Evolutionary conservation across 2,888 invertebrate species (phyloP), one percentile per base, ranked within the genome.

Genomic region (Auanema freiburgensis): DNA sequence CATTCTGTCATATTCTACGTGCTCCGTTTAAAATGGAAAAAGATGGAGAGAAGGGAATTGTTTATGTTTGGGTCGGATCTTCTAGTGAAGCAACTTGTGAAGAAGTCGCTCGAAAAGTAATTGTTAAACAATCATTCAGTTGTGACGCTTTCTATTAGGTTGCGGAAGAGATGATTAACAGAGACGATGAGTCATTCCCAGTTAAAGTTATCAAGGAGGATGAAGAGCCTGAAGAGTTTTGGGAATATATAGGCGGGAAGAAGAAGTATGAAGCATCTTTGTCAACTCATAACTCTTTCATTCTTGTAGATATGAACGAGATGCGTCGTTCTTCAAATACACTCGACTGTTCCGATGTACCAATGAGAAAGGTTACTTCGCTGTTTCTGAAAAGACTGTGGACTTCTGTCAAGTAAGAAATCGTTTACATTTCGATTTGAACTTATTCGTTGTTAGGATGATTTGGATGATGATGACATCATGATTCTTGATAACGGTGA

Each of bases 401-500:
- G 95, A 95, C 86, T 95, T 95, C 86, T 95, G 94, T 85, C 94
- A 95, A 89, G 92, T 91, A 52, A 16, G 53, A 23, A 18, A 10
- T 14, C n/a, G 23, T 14, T 18, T 18, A 41, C 2, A 57, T 25
- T 55, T 6, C 2, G 21, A 2, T 41, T 56, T 8, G 23, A 11
- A 24, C 2, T 56, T 55, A 25, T 50, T n/a, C 12, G 44, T 87
- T 56, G 23, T 54, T 85, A 94, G 91, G 98, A 98, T 84, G 98
- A 98, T 86, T 87, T 98, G 76, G 96, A 96, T 1, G 97, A 98
- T 86, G 97, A 99, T 85, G 98, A 99, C 85, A 96, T 98, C 43
- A 98, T 98, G 98, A 93, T 98, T 75, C 87, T 98, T 76, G 98
- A 99, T 86, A 97, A 94, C 84, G 98, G 98, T 3, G 92, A 93